Evolutionary conservation across 2,113 vertebrate genomes (phyloP).

Genomic region (Sigmodon hispidus): DNA sequence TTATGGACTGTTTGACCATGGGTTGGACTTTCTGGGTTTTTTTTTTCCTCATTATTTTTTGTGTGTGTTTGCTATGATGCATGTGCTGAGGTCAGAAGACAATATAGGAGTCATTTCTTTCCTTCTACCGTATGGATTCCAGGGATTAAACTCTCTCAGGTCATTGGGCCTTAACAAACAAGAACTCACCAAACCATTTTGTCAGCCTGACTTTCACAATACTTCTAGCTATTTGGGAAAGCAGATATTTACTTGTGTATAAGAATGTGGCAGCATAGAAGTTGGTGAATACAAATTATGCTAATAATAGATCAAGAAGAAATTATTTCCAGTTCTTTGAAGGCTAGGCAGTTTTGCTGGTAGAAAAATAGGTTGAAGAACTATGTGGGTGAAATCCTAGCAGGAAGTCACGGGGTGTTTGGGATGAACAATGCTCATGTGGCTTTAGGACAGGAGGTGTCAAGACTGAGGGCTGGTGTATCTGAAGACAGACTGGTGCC

Average conservation of each 20-base stretch:
- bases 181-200: background rate
- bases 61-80: background rate
- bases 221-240: background rate
- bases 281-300: slow-evolving; percentile 36
- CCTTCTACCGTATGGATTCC: background rate
- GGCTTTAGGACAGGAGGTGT: background rate
- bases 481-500: background rate
- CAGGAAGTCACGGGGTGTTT: slow-evolving; percentile 28
- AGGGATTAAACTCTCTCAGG: background rate
- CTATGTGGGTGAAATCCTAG: slow-evolving; percentile 10
- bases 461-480: background rate
- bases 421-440: background rate
- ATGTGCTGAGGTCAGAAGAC: background rate
- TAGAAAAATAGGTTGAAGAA: slow-evolving; percentile 10
- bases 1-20: slow-evolving; percentile 17
- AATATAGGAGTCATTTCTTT: background rate
- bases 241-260: background rate
- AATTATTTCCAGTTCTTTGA: slow-evolving; percentile 34
- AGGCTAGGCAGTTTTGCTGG: background rate
- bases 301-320: background rate
- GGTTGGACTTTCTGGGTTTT: background rate
- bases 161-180: background rate
- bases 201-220: background rate
- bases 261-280: slow-evolving; percentile 19
- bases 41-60: background rate